A percentile compares a stretch with the other conserved stretches of the same genome.
Evolutionary conservation across 2,888 invertebrate species (phyloP).

Genomic region (Xanthorhoe designata): DNA sequence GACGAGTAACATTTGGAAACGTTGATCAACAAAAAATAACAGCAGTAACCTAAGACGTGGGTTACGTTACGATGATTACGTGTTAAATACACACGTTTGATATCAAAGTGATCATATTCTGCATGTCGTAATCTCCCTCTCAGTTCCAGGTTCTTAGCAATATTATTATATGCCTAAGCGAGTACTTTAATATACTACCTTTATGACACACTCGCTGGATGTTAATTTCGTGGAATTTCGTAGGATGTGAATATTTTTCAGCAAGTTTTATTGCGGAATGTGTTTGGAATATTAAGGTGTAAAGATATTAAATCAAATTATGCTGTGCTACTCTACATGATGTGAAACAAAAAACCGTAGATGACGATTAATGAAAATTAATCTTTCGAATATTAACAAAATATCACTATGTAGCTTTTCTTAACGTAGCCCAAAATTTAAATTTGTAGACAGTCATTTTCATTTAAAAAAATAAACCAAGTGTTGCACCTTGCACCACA

Average conservation of each 20-base stretch:
- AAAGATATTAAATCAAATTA: constrained; percentile 1
- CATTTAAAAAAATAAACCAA: neutral
- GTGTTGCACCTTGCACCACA: neutral
- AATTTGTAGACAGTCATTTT: too few relatives aligned
- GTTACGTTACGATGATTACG: too few relatives aligned
- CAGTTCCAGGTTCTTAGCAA: constrained; percentile 48
- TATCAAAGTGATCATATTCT: neutral
- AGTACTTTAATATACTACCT: constrained; percentile 71
- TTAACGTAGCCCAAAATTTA: neutral
- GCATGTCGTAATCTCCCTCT: constrained; percentile 10
- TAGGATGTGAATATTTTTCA: constrained; percentile 49
- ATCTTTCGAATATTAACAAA: neutral
- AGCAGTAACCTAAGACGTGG: too few relatives aligned
- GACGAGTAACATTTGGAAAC: too few relatives aligned
- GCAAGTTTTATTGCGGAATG: constrained; percentile 29
- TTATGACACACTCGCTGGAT: constrained; percentile 62
- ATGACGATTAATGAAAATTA: neutral
- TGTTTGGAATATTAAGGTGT: constrained; percentile 9
- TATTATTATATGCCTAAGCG: constrained; percentile 66
- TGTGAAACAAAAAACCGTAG: neutral
- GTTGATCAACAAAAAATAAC: too few relatives aligned
- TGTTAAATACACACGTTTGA: too few relatives aligned
- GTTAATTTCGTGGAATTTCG: constrained; percentile 64
- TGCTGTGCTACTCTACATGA: neutral
- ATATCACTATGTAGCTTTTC: too few relatives aligned